A percentile compares a stretch with the other conserved stretches of the same genome.
phyloP scores from a whole-genome alignment of 1,140 invertebrate genomes.

The Leptinotarsa defecta region DNA sequence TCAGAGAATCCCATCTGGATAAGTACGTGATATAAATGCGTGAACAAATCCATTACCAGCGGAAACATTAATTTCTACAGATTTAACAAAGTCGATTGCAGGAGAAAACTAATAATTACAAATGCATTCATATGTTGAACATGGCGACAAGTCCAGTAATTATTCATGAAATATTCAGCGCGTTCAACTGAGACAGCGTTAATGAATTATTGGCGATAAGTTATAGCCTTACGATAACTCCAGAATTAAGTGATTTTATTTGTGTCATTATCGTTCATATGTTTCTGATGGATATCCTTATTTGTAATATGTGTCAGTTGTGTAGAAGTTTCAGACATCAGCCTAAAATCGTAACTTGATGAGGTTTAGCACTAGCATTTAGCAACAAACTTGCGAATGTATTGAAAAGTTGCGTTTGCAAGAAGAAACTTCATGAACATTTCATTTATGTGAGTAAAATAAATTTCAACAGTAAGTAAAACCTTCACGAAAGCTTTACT shows the following conservation, averaged over 20 bases:
- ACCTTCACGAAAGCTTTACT: too few species aligned
- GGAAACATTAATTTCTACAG: constrained; percentile 19
- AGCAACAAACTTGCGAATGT: too few species aligned
- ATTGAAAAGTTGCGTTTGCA: too few species aligned
- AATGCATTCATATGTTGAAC: constrained; percentile 8
- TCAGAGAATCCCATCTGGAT: constrained; percentile 15
- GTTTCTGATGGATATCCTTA: too few species aligned
- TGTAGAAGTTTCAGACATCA: too few species aligned
- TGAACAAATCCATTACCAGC: constrained; percentile 18
- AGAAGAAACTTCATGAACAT: too few species aligned
- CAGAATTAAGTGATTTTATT: not conserved
- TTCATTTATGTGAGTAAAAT: too few species aligned
- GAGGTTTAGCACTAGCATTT: too few species aligned
- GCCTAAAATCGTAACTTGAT: too few species aligned
- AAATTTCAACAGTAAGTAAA: too few species aligned
- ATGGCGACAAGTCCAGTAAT: not conserved
- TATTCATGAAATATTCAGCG: constrained; percentile 3
- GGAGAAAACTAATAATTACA: not conserved
- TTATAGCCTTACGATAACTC: not conserved
- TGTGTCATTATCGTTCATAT: not conserved
- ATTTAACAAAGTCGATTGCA: not conserved
- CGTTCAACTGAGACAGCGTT: not conserved
- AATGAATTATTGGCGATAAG: not conserved
- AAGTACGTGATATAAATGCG: constrained; percentile 17
- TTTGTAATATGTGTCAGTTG: too few species aligned